Evolutionary conservation across 2,888 invertebrate species (phyloP), one percentile per base, ranked within the genome.

Genomic region (Zhuqinia jingwanae): DNA sequence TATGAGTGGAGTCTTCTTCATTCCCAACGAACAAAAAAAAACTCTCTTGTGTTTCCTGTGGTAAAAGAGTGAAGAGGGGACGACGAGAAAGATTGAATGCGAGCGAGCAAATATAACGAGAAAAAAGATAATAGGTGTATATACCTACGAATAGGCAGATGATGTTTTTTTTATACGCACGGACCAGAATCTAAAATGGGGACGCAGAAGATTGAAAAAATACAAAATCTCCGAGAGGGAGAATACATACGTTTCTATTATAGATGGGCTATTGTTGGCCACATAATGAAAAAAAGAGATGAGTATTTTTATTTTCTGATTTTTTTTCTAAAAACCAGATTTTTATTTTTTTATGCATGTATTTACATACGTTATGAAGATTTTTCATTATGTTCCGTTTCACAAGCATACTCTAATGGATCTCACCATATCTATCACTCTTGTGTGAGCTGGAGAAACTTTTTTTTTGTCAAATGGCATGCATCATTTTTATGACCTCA

Each of bases 401-500:
- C 80, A 60, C 58, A 47, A 13, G n/a, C 20, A 42, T 6, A 6
- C 13, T 36, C 83, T 83, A 83, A 83, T 83, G 83, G 65, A 68
- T 50, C 10, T 8, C 36, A 36, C 3, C 36, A n/a, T n/a, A 36
- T 8, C 22, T 42, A 65, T 53, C 77, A 78, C 60, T 0, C 11
- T 56, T 25, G 77, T 83, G 83, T 65, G 83, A 83, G 77, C 25
- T 6, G 15, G 50, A 82, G 53, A 83, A 45, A 63, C 11, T 56
- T 27, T 73, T 53, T 11, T n/a, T 17, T 2, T 53, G 11, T 47
- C 47, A 1, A 15, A 15, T 47, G 47, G n/a, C 45, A 42, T 63
- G 20, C 47, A 77, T 13, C 25, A 42, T 47, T 83, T 83, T 83
- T 77, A 83, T 77, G 83, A 77, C 83, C 83, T 83, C 83, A 83